A percentile compares a stretch with the other conserved stretches of the same genome.
Conservation (phyloP, 2,113 vertebrate species). For the Engraulis encrasicolus region DNA sequence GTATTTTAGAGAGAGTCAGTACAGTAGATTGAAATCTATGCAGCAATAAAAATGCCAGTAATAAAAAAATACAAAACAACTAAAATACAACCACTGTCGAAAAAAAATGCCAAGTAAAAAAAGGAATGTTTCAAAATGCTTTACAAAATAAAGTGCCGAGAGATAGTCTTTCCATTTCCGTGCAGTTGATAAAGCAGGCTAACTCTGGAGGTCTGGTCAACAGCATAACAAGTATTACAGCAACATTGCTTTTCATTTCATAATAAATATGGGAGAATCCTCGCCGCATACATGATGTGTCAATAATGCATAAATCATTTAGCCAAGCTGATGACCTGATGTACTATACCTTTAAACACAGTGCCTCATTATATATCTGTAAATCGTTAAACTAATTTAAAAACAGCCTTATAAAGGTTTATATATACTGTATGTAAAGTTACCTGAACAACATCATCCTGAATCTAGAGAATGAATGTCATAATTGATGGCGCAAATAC, state of each 20-base stretch:
- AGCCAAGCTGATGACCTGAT: neutral
- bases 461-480: constrained; percentile 9
- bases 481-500: constrained; percentile 26
- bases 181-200: constrained; percentile 62
- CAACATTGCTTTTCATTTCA: constrained; percentile 47
- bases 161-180: constrained; percentile 52
- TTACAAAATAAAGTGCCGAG: constrained; percentile 78
- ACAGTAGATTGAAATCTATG: constrained; percentile 63
- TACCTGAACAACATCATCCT: constrained; percentile 15
- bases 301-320: neutral
- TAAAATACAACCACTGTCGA: constrained; percentile 65
- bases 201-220: constrained; percentile 49
- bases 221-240: constrained; percentile 56
- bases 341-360: neutral
- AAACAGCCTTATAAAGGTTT: constrained; percentile 14
- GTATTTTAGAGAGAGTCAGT: constrained; percentile 49
- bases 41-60: constrained; percentile 67
- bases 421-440: neutral
- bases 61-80: constrained; percentile 71
- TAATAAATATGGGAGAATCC: constrained; percentile 28
- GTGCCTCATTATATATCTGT: neutral
- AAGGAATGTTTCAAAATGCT: constrained; percentile 64
- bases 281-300: constrained; percentile 14
- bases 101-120: constrained; percentile 57
- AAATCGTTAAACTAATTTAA: neutral